Conservation (phyloP, 2,888 invertebrate species). For the Antheraea assamensis region DNA sequence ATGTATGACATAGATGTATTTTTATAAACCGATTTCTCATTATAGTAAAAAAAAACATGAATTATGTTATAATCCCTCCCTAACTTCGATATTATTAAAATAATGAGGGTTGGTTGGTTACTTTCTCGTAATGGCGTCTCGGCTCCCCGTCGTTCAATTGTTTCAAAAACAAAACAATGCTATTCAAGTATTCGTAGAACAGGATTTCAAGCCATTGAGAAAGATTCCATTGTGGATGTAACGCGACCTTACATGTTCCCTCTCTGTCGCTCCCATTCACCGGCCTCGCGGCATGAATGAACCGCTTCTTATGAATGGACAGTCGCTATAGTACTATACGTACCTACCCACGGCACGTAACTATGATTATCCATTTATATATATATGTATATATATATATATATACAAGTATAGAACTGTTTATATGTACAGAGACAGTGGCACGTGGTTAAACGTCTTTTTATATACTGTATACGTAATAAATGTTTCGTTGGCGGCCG, state of each 20-base stretch:
- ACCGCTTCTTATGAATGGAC: slow-evolving; percentile 82
- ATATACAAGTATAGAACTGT: slow-evolving; percentile 48
- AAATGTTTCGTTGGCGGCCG: slow-evolving; percentile 38
- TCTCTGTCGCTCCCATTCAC: slow-evolving; percentile 79
- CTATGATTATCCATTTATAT: slow-evolving; percentile 64
- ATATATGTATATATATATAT: slow-evolving; percentile 49
- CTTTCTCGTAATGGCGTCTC: slow-evolving; percentile 52
- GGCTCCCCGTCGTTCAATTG: slow-evolving; percentile 49
- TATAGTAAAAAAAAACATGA: neutral
- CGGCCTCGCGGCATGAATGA: slow-evolving; percentile 74
- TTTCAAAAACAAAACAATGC: slow-evolving; percentile 67
- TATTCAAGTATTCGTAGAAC: slow-evolving; percentile 68
- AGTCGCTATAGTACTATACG: slow-evolving; percentile 76
- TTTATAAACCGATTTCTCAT: neutral
- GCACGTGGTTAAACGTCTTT: slow-evolving; percentile 68
- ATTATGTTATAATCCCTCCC: slow-evolving; percentile 24
- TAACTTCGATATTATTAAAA: slow-evolving; percentile 33
- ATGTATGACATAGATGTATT: too few relatives aligned
- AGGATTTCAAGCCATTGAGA: slow-evolving; percentile 65
- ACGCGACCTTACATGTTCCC: slow-evolving; percentile 66
- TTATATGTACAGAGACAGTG: slow-evolving; percentile 52
- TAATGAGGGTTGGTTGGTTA: slow-evolving; percentile 37
- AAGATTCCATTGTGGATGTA: slow-evolving; percentile 71
- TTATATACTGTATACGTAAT: slow-evolving; percentile 53
- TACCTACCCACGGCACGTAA: slow-evolving; percentile 59